A percentile compares a stretch with the other conserved stretches of the same genome.
phyloP scores from a whole-genome alignment of 23 tunicate genomes.

The Halocynthia aurantium region DNA sequence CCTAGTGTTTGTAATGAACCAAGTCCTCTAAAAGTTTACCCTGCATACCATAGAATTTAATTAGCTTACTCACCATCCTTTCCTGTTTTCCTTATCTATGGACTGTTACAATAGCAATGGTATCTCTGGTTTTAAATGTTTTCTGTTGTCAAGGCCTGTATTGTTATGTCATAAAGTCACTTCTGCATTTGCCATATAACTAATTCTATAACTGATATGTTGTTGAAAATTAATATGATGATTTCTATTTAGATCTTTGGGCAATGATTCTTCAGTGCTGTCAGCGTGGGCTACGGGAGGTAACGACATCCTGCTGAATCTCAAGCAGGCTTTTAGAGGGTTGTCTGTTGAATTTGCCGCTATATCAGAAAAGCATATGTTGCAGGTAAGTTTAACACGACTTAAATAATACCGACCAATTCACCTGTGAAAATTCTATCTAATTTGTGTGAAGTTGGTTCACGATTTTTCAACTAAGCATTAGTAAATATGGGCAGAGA shows the following conservation, averaged over 20 bases:
- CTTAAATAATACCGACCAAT: background rate
- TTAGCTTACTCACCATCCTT: too few relatives aligned
- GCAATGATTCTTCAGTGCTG: constrained; percentile 56
- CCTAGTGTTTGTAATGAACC: background rate
- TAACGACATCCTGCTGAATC: constrained; percentile 29
- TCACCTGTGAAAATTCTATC: background rate
- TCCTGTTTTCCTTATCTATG: too few relatives aligned
- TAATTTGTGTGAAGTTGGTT: too few relatives aligned
- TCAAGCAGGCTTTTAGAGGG: constrained; percentile 76
- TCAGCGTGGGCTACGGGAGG: constrained; percentile 92
- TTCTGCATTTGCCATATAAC: too few relatives aligned
- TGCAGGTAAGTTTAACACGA: constrained; percentile 40
- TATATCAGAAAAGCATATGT: constrained; percentile 70
- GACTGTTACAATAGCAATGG: too few relatives aligned
- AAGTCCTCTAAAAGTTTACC: background rate
- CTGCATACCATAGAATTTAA: background rate
- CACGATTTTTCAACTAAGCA: too few relatives aligned
- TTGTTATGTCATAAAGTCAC: too few relatives aligned
- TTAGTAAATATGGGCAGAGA: too few relatives aligned
- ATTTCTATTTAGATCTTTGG: constrained; percentile 47
- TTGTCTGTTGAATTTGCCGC: constrained; percentile 67
- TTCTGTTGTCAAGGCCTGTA: too few relatives aligned
- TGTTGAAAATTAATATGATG: background rate
- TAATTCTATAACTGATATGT: too few relatives aligned
- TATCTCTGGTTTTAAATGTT: too few relatives aligned